Evolutionary conservation across 2,113 vertebrate species (phyloP), one percentile per base, ranked within the genome.

Genomic region (Prietella phreatophila): DNA sequence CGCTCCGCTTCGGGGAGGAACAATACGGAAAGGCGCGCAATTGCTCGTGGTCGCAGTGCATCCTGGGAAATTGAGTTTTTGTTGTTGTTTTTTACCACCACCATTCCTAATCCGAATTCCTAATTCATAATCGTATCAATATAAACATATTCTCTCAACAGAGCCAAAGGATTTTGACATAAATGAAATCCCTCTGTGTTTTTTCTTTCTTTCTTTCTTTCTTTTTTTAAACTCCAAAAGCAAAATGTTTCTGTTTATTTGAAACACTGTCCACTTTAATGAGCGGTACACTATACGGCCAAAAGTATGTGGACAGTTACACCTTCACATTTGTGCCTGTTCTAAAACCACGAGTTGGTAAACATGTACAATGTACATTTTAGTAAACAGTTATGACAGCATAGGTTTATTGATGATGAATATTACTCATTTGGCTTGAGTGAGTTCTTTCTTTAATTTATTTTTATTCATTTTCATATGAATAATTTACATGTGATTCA

Each of bases 21-120:
- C 92, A 95, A 95, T 94, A 95, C 94, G 94, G 94, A 95, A 95
- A 93, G 95, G 96, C 95, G 96, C 95, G 94, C 94, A 94, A 94
- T 93, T 94, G 95, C 92, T 92, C 93, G 93, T 89, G 91, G 60
- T 13, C 84, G 69, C 76, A 42, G 71, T 67, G 95, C 92, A 94
- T 93, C 87, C 90, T 94, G 95, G 95, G 95, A 94, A 93, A 91
- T 58, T 55, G 6, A 6, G 42, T 47, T 47, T 47, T 47, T 47
- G 5, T 47, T 47, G 39, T 42, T 42, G 39, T 47, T 47, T 6
- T 47, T 0, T 6, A 47, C 42, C 42, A 47, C 42, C 42, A 47
- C 42, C 42, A 7, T 47, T 47, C 42, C 42, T 47, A 42, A 5
- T 42, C 39, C 3, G 4, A 42, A 42, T 42, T 42, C 39, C 39